These are phyloP conservation scores for Otus sunia DNA, from an alignment of 2,113 vertebrate species.

Conservation along the genomic window DNA sequence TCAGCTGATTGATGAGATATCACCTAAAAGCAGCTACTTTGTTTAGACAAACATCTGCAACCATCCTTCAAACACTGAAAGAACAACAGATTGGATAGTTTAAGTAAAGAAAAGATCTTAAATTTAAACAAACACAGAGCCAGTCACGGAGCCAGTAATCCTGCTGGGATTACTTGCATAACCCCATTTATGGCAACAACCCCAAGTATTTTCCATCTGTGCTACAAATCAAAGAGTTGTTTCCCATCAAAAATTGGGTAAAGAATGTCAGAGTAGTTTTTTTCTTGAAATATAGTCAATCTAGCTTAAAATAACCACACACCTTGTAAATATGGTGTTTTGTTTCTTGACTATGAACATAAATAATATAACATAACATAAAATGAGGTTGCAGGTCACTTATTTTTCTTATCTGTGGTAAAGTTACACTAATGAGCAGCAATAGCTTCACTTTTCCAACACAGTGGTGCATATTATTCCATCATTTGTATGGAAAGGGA, in stretches of 20 bases:
- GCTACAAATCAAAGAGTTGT: background rate
- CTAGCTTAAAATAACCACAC: background rate
- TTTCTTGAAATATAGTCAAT: background rate
- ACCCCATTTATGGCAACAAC: background rate
- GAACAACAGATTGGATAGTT: background rate
- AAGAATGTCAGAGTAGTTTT: background rate
- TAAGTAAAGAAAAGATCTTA: background rate
- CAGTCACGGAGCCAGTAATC: background rate
- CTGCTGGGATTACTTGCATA: background rate
- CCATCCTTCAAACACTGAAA: background rate
- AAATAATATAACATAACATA: background rate
- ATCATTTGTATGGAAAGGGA: background rate
- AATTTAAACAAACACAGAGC: background rate
- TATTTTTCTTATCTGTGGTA: background rate
- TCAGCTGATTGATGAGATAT: background rate
- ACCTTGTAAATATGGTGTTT: background rate
- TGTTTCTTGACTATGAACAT: background rate
- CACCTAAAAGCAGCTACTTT: background rate
- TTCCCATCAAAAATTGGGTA: background rate
- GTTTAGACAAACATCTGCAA: background rate
- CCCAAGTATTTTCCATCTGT: background rate
- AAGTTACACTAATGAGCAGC: background rate
- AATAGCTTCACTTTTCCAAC: background rate
- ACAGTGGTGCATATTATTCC: background rate
- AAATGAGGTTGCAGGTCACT: background rate